These are phyloP conservation scores for Rhincodon typus DNA, from an alignment of 2,797 vertebrate genomes.

Conservation along the genomic window DNA sequence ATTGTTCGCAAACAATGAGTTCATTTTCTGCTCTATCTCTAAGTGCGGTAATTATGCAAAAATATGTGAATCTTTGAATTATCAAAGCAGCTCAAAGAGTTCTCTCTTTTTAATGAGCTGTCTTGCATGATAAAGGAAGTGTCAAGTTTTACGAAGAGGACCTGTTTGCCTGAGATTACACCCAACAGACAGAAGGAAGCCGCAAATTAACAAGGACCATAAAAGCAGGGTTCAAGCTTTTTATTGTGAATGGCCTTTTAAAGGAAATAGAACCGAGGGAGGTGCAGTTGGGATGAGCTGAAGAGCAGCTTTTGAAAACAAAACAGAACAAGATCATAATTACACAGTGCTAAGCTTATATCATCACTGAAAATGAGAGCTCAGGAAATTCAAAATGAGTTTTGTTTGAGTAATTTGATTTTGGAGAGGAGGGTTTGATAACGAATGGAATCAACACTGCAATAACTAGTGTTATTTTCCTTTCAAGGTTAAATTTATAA, in stretches of 20 bases:
- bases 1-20: background rate
- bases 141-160: background rate
- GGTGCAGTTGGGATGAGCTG: background rate
- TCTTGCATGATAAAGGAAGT: constrained; percentile 18
- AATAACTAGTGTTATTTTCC: background rate
- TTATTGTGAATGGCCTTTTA: constrained; percentile 20
- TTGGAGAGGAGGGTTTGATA: background rate
- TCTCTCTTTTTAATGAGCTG: constrained; percentile 16
- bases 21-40: background rate
- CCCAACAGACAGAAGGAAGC: constrained; percentile 27
- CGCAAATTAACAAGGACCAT: background rate
- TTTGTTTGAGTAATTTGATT: constrained; percentile 14
- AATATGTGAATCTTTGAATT: constrained; percentile 1
- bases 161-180: constrained; percentile 34
- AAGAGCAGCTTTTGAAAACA: background rate
- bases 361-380: background rate
- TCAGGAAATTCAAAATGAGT: background rate
- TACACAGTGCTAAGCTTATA: background rate
- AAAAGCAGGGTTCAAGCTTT: background rate
- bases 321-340: constrained; percentile 2
- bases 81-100: constrained; percentile 25
- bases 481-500: background rate
- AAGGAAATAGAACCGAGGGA: background rate
- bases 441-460: background rate
- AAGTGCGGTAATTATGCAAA: constrained; percentile 21